Evolutionary conservation across 1,140 invertebrate genomes (phyloP), one percentile per base, ranked within the genome.

Genomic region (Drosophila dunni): DNA sequence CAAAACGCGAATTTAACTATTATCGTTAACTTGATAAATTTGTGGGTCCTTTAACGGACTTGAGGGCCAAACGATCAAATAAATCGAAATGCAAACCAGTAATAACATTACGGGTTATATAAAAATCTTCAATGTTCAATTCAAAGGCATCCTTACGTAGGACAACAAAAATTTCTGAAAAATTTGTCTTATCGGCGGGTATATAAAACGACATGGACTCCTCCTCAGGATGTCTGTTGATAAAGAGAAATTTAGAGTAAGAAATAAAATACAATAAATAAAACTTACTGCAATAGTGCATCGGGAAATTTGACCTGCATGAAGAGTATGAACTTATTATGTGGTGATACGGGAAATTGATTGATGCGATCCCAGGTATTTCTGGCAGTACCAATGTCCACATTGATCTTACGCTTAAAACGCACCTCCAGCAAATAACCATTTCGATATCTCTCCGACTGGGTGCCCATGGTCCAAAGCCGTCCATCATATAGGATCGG

Each of bases 401-500:
- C 53, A 40, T 78, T 84, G 33, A 81, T 60, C 44, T 88, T 90
- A 6, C 78, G 67, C 57, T 81, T 89, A 15, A 89, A 85, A 2
- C 69, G 65, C 11, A 89, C 69, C 63, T 80, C 93, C 40, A 91
- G 10, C 24, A 75, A 15, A 50, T 91, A 91, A 0, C 78, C 94
- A 78, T 93, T 90, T 5, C 5, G 24, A 54, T 74, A 79, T 0
- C 94, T 93, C 68, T 95, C 94, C 34, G 95, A 89, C 80, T 95
- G 94, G 1, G 94, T 93, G 3, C 95, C 95, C 50, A 96, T 86
- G 61, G 95, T 95, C 75, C 94, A 94, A 63, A 97, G 94, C 42
- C 95, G 93, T 1, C 97, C 97, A 81, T 95, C 95, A 1, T 96
- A 96, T 95, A 98, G 97, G 46, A 98, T 96, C 4, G 96, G 96